Evolutionary conservation across 2,797 vertebrate species (phyloP).

Genomic region (Siniperca scherzeri): DNA sequence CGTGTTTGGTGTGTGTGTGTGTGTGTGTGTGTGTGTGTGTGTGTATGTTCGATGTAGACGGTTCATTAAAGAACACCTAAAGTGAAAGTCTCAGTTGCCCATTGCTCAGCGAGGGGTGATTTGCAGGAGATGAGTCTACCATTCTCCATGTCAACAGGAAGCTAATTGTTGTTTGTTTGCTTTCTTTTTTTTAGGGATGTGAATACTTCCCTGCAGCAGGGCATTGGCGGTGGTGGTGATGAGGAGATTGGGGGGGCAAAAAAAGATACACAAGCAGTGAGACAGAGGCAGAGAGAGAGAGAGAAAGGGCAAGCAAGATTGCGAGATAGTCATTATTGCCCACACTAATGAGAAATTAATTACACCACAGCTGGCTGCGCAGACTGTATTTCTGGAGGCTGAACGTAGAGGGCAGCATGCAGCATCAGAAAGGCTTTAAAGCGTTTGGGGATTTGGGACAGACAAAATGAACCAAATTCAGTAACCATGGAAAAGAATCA

Average conservation of each 20-base stretch:
- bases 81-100: constrained; percentile 59
- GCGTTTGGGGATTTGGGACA: background rate
- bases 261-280: constrained; percentile 22
- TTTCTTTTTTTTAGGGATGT: constrained; percentile 44
- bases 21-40: constrained; percentile 5
- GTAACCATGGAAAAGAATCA: constrained; percentile 9
- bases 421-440: constrained; percentile 22
- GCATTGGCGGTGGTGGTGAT: constrained; percentile 4
- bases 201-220: constrained; percentile 55
- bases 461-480: constrained; percentile 22
- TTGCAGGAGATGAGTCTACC: constrained; percentile 72
- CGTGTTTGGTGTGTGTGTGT: constrained; percentile 3
- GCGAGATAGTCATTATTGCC: constrained; percentile 70
- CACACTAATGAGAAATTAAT: constrained; percentile 81
- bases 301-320: constrained; percentile 53
- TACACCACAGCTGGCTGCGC: constrained; percentile 71
- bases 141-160: constrained; percentile 73
- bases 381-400: constrained; percentile 62
- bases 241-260: constrained; percentile 9
- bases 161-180: constrained; percentile 84
- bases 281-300: constrained; percentile 1
- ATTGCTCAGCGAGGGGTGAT: constrained; percentile 69
- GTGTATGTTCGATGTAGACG: constrained; percentile 21
- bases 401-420: constrained; percentile 70
- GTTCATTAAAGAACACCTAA: constrained; percentile 68